Percentiles rank a stretch among this genome's conserved stretches.
phyloP scores from a whole-genome alignment of 2,113 vertebrate genomes.

The Motacilla tschutschensis region DNA sequence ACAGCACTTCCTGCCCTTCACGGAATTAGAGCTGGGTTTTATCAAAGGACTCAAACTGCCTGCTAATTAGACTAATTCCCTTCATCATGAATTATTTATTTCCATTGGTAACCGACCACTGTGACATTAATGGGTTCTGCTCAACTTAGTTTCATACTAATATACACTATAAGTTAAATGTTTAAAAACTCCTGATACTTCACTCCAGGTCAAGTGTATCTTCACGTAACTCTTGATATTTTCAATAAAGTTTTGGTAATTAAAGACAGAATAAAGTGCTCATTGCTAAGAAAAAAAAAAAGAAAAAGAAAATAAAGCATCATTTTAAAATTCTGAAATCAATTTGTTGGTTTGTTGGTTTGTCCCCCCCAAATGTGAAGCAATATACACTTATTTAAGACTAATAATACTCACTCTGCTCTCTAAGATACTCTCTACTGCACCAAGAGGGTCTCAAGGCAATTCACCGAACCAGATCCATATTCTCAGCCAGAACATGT shows the following conservation, averaged over 20 bases:
- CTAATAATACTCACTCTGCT: neutral
- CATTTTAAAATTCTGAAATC: neutral
- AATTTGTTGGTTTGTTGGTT: neutral
- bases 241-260: slow-evolving; percentile 48
- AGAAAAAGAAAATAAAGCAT: neutral
- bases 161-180: slow-evolving; percentile 82
- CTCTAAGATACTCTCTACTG: neutral
- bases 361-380: neutral
- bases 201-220: slow-evolving; percentile 70
- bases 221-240: slow-evolving; percentile 57
- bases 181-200: slow-evolving; percentile 76
- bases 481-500: neutral
- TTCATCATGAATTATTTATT: slow-evolving; percentile 98
- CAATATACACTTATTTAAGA: neutral
- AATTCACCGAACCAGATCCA: neutral
- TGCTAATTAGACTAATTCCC: slow-evolving; percentile 98
- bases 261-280: neutral
- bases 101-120: slow-evolving; percentile 94
- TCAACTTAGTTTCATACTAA: slow-evolving; percentile 89
- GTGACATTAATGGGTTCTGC: slow-evolving; percentile 93
- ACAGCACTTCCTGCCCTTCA: slow-evolving; percentile 96
- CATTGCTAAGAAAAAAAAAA: neutral
- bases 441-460: neutral
- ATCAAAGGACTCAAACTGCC: slow-evolving; percentile 97
- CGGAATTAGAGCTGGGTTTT: slow-evolving; percentile 93